Base-by-base conservation (phyloP, 2,888 invertebrate species). In the Tetanocera ferruginea region DNA sequence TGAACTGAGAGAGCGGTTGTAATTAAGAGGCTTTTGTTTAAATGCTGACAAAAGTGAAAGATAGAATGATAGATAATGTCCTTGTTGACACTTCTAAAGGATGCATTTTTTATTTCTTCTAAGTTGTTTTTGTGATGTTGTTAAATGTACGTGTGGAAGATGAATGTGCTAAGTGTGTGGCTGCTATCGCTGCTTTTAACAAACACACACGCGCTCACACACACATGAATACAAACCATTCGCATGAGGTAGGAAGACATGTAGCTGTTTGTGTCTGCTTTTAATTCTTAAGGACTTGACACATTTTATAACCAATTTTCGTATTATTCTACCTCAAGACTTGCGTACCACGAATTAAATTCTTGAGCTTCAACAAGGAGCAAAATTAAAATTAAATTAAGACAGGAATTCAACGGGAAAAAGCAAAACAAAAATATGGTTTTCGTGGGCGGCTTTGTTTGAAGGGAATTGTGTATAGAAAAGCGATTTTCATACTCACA, bases 1-100 rank as follows among this genome's bases (percentile, higher is more conserved):
- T 60, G 60, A 60, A 25, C 60, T 28, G 23, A 17, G 23, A 17
- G 60, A 25, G 43, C 19, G 19, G 19, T 67, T 49, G 87, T 87
- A 87, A 87, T 87, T 88, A 87, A 87, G 87, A 86, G 88, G 84
- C 85, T 86, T 87, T 87, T 87, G 87, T 87, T 87, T 86, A 85
- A 86, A 83, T 87, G 87, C 87, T 87, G 87, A 87, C 87, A 87
- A 88, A 87, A 87, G 87, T 87, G 85, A 88, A 87, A 88, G 86
- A 88, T 86, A 82, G 81, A 83, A 85, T 87, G 86, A 87, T 84
- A 87, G 88, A 87, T 88, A 87, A 84, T 84, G 84, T 80, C 80
- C 83, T 84, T 84, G 86, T 87, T 87, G 85, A 84, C 88, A 87
- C 87, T 87, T 87, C 86, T 83, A 87, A 87, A 85, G 81, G 79